A percentile compares a stretch with the other conserved stretches of the same genome.
Conservation (phyloP, 2,888 invertebrate species). For the Cheilosia soror region DNA sequence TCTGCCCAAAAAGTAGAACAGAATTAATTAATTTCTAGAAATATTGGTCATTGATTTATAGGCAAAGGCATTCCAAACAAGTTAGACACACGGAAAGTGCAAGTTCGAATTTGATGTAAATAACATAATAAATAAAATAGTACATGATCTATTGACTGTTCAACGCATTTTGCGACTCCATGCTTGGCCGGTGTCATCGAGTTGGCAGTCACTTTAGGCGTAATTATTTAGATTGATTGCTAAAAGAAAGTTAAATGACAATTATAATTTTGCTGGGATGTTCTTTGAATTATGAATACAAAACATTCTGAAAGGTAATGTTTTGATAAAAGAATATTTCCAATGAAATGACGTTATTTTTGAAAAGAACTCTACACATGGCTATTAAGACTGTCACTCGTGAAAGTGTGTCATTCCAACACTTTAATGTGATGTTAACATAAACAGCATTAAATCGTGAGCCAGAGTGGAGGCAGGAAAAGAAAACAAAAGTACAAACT, state of each 20-base stretch:
- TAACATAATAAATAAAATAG: background rate
- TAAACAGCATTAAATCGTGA: background rate
- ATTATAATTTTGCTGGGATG: background rate
- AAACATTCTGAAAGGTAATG: constrained; percentile 30
- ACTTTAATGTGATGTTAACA: constrained; percentile 48
- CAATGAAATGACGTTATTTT: constrained; percentile 38
- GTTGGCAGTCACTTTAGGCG: background rate
- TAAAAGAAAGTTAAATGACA: constrained; percentile 44
- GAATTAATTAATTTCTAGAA: constrained; percentile 27
- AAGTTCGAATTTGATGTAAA: background rate
- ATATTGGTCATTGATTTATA: background rate
- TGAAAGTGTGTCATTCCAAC: constrained; percentile 55
- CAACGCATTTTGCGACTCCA: background rate
- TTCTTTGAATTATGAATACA: constrained; percentile 28
- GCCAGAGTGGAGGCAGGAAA: constrained; percentile 4
- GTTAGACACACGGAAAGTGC: constrained; percentile 13
- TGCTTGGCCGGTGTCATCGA: constrained; percentile 6
- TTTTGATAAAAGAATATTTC: constrained; percentile 10
- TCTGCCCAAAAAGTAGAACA: constrained; percentile 34
- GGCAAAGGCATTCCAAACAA: background rate
- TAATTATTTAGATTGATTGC: constrained; percentile 7
- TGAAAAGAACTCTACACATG: constrained; percentile 30
- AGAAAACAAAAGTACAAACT: constrained; percentile 54
- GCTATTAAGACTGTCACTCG: constrained; percentile 18
- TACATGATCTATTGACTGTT: background rate